Conservation (phyloP, 1,140 invertebrate genomes). For the Phthorimaea operculella region DNA sequence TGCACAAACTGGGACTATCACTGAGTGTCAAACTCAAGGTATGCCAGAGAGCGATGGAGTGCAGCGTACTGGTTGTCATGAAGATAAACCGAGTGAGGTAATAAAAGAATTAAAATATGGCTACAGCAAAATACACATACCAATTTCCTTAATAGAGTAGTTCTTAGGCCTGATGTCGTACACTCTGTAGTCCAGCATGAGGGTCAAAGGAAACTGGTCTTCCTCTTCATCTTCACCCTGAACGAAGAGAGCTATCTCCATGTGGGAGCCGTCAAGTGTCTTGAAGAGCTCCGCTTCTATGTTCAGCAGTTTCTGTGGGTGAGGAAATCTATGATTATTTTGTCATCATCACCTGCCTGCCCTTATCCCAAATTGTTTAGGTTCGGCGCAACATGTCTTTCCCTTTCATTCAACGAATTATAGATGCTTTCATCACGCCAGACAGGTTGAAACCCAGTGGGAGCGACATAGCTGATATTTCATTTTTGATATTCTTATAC, state of each 20-base stretch:
- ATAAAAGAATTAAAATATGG: no score
- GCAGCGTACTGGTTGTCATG: no score
- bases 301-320: slow-evolving; percentile 33
- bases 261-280: slow-evolving; percentile 42
- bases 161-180: slow-evolving; percentile 51
- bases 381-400: not conserved
- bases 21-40: no score
- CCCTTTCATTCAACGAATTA: no score
- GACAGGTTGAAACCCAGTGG: slow-evolving; percentile 49
- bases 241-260: slow-evolving; percentile 39
- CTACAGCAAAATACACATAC: slow-evolving; percentile 19
- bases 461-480: no score
- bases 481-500: no score
- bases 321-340: not conserved
- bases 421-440: slow-evolving; percentile 36
- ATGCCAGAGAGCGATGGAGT: no score
- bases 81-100: no score
- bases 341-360: not conserved
- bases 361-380: no score
- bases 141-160: slow-evolving; percentile 34
- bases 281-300: slow-evolving; percentile 46
- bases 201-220: slow-evolving; percentile 26
- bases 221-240: slow-evolving; percentile 32
- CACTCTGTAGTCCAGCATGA: slow-evolving; percentile 42
- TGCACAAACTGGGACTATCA: no score